Evolutionary conservation across 2,113 vertebrate species (phyloP), one percentile per base, ranked within the genome.

Genomic region (Elachura formosa): DNA sequence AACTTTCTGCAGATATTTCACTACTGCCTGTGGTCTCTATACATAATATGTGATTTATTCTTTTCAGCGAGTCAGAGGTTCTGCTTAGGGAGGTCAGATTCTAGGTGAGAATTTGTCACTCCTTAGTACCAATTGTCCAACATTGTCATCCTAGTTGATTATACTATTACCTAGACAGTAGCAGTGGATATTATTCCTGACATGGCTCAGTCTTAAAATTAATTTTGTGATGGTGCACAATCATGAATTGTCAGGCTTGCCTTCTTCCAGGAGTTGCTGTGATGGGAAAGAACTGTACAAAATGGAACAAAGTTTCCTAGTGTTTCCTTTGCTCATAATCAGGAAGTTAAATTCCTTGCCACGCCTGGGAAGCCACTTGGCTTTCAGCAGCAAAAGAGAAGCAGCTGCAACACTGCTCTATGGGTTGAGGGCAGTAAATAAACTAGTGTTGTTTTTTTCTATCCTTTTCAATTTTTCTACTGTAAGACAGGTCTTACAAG

Each of bases 401-500:
- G 79, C 88, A 96, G 90, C 94, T 94, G 92, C 85, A 88, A 71
- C 79, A 59, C 22, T 84, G 55, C 38, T 92, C 11, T 74, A 25
- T 76, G 72, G 59, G 62, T 41, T 71, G 68, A 62, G 59, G 26
- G 84, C 46, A 90, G 83, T 77, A 93, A 92, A 93, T 69, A 91
- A 86, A 55, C 54, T 45, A 21, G 7, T 12, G 81, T 75, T 48
- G 4, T 25, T 84, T 91, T 80, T 78, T 79, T 38, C 26, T 83
- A 5, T 83, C 13, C 7, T 62, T 46, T 58, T 34, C 19, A 55
- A 23, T 69, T 86, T 92, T 95, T 86, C 54, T 73, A 3, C 83
- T 73, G 26, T 55, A 76, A 73, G 46, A 91, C 84, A 92, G 88
- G 43, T 34, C 28, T n/a, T n/a, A n/a, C n/a, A n/a, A n/a, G n/a